phyloP scores from a whole-genome alignment of 2,113 vertebrate species.

The Atrichornis clamosus region DNA sequence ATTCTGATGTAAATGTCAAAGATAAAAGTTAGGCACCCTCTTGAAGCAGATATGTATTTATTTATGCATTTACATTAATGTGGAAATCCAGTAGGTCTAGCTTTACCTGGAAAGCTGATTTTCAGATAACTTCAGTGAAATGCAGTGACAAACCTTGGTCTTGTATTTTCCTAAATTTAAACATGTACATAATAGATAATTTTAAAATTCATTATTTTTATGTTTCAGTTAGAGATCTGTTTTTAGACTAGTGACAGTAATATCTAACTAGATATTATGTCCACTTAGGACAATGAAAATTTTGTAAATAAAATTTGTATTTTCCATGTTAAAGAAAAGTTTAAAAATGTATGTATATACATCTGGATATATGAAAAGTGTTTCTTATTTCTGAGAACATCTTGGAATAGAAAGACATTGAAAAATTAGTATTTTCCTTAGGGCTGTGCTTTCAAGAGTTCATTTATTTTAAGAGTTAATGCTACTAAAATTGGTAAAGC shows the following conservation, averaged over 20 bases:
- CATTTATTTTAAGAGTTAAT: not conserved
- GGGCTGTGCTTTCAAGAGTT: not conserved
- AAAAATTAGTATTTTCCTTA: not conserved
- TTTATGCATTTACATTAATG: not conserved
- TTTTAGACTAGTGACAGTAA: not conserved
- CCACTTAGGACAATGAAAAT: not conserved
- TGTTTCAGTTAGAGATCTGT: not conserved
- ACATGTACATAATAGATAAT: not conserved
- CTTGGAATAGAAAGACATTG: not conserved
- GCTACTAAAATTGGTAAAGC: not conserved
- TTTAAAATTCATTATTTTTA: not conserved
- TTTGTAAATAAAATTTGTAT: not conserved
- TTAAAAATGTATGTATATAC: not conserved
- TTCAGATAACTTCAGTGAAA: not conserved
- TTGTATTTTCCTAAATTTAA: not conserved
- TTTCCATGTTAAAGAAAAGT: not conserved
- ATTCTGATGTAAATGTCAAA: not conserved
- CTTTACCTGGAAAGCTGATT: not conserved
- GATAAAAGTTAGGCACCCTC: not conserved
- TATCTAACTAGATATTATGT: not conserved
- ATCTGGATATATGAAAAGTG: not conserved
- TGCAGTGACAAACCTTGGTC: not conserved
- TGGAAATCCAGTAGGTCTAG: not conserved
- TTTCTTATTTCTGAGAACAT: not conserved
- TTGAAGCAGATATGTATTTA: not conserved